Evolutionary conservation across 1,140 invertebrate genomes (phyloP).

Genomic region (Leguminivora glycinivorella): DNA sequence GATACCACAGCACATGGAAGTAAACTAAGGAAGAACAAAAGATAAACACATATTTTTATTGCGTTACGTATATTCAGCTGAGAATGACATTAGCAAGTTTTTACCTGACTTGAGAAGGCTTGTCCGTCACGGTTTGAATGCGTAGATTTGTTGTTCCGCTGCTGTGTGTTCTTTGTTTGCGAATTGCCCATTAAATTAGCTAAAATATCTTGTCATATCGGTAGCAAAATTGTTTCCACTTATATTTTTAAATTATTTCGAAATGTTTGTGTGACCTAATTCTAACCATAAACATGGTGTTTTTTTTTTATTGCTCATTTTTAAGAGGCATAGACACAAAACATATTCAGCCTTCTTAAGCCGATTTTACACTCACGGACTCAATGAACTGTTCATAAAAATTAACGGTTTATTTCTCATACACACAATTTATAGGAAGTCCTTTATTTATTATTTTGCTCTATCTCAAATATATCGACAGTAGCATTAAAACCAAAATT

Average conservation of each 20-base stretch:
- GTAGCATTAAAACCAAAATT: too few species aligned
- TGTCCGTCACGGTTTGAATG: slow-evolving; percentile 58
- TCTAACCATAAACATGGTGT: slow-evolving; percentile 47
- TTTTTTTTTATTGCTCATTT: slow-evolving; percentile 1
- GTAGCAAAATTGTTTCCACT: slow-evolving; percentile 33
- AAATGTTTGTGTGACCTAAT: slow-evolving; percentile 38
- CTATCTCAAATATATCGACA: too few species aligned
- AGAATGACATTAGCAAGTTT: slow-evolving; percentile 79
- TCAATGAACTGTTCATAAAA: too few species aligned
- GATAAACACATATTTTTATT: slow-evolving; percentile 36
- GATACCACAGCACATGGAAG: slow-evolving; percentile 23
- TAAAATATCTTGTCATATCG: slow-evolving; percentile 35
- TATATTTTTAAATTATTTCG: slow-evolving; percentile 31
- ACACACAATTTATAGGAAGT: too few species aligned
- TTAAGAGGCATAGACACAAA: neutral
- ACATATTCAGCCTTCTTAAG: neutral
- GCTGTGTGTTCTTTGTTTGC: slow-evolving; percentile 59
- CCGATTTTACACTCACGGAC: neutral
- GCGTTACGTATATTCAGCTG: slow-evolving; percentile 75
- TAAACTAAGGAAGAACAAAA: slow-evolving; percentile 32
- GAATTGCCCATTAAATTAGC: slow-evolving; percentile 73
- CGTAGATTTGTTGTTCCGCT: slow-evolving; percentile 54
- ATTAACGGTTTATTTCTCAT: neutral
- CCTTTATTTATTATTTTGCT: too few species aligned
- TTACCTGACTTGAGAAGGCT: slow-evolving; percentile 73